Evolutionary conservation across 2,113 vertebrate species (phyloP).

Genomic region (Desmodus rotundus): DNA sequence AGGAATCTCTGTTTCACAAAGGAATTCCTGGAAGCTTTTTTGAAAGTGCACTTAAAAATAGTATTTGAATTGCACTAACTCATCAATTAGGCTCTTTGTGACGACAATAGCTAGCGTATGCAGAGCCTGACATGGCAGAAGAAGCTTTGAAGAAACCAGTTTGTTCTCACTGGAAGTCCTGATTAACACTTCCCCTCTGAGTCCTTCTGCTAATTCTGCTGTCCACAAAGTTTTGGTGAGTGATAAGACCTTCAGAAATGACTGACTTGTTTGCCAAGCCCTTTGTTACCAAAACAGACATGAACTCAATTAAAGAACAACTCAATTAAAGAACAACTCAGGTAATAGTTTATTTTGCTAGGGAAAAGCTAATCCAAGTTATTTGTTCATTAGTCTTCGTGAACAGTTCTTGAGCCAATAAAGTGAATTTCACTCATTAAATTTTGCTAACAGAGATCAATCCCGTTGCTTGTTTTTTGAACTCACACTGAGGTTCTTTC

Average conservation of each 20-base stretch:
- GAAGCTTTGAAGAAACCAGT: background rate
- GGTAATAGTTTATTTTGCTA: background rate
- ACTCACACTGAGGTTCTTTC: background rate
- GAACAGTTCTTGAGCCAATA: background rate
- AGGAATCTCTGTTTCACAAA: constrained; percentile 27
- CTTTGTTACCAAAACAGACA: background rate
- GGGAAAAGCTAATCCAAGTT: background rate
- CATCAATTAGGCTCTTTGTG: background rate
- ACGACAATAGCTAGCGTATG: background rate
- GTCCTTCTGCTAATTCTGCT: background rate
- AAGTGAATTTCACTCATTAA: background rate
- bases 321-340: background rate
- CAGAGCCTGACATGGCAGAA: background rate
- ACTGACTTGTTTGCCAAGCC: background rate
- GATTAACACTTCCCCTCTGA: background rate
- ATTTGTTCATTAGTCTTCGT: background rate
- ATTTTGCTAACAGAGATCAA: background rate
- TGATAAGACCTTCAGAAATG: background rate
- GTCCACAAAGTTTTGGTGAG: background rate
- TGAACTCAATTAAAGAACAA: background rate
- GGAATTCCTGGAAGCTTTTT: constrained; percentile 46
- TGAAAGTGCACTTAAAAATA: constrained; percentile 38
- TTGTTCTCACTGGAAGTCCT: background rate
- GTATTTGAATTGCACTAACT: constrained; percentile 25
- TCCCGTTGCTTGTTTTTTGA: background rate